Evolutionary conservation across 2,113 vertebrate genomes (phyloP), one percentile per base, ranked within the genome.

Genomic region (Indicator maculatus): DNA sequence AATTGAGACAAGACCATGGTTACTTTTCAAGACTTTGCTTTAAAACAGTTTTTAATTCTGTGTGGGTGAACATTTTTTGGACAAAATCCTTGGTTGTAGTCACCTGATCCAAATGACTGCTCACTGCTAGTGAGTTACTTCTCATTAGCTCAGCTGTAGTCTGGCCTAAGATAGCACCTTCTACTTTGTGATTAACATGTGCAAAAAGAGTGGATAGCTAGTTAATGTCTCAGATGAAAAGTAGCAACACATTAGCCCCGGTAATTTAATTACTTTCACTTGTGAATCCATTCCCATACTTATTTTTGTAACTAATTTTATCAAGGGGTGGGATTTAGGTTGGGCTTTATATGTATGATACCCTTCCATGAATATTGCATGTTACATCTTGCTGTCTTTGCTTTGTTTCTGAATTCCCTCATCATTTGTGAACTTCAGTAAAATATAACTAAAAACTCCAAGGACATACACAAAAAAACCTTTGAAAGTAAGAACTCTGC

Each of bases 171-270:
- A 14, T 67, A 90, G 56, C 28, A 70, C 56, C 56, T 96, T 89
- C 45, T 91, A 24, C 31, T 74, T 81, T 26, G 56, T 78, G 69
- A 92, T 60, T 86, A 53, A 65, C 6, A 8, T 76, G 39, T 66
- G 45, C 73, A 76, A 86, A 73, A 86, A 44, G 53, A 59, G 53
- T 59, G 78, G 56, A 66, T 70, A 66, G n/a, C 24, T 63, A 65
- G 55, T 79, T 89, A 89, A 87, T 93, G 39, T 86, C 73, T 90
- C 72, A 73, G 17, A 60, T 86, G 69, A 71, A 78, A 95, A 94
- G 36, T 31, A 86, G 41, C 24, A 70, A 65, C 61, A 53, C 16
- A 44, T 56, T 71, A 71, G 33, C 77, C 53, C 26, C n/a, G 14
- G 28, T 60, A 83, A 88, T 80, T 79, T 41, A 75, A 52, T 83